These are phyloP conservation scores for Carassius gibelio DNA, from an alignment of 2,113 vertebrate genomes.

Conservation along the genomic window DNA sequence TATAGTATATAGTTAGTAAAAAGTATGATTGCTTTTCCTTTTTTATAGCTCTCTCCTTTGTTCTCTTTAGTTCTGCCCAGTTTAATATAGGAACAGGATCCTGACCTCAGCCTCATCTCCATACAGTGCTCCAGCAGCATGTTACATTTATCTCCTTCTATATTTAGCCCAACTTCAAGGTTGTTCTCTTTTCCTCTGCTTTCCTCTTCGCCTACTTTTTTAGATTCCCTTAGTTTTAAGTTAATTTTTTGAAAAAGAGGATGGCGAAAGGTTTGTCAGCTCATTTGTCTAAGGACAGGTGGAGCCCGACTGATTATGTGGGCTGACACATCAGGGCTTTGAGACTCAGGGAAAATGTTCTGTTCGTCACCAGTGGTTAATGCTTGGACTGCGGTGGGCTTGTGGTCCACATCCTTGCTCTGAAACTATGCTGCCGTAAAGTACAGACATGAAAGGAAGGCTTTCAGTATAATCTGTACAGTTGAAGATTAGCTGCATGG, in stretches of 20 bases:
- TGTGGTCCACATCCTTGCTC: neutral
- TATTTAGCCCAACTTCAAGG: constrained; percentile 70
- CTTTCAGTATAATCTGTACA: neutral
- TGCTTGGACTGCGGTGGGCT: constrained; percentile 31
- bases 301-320: constrained; percentile 55
- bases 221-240: constrained; percentile 49
- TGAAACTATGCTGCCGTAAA: neutral
- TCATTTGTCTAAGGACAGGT: constrained; percentile 73
- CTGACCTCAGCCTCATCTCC: constrained; percentile 51
- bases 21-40: neutral
- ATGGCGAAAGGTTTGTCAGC: constrained; percentile 70
- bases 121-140: constrained; percentile 59
- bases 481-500: neutral
- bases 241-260: constrained; percentile 64
- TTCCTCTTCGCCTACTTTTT: constrained; percentile 55
- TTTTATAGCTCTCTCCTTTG: neutral
- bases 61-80: neutral
- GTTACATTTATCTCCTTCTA: constrained; percentile 71
- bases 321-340: constrained; percentile 56
- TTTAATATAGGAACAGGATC: constrained; percentile 10
- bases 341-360: constrained; percentile 50
- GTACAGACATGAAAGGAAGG: neutral
- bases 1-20: neutral
- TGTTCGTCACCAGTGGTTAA: constrained; percentile 41
- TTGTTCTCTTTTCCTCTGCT: constrained; percentile 35